phyloP scores from a whole-genome alignment of 2,888 invertebrate species.

The Pollenia amentaria region DNA sequence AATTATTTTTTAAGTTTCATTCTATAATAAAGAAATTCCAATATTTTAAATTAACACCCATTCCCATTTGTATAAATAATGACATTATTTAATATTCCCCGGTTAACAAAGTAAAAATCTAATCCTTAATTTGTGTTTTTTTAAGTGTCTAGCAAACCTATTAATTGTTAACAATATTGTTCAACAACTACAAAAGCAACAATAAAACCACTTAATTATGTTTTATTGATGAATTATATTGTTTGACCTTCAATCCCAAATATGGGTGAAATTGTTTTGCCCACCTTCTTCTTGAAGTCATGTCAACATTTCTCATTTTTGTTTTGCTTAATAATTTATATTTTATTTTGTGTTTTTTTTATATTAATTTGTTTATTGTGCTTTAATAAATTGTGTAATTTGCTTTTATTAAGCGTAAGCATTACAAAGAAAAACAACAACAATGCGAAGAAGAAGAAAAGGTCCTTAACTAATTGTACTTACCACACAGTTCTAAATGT shows the following conservation, averaged over 20 bases:
- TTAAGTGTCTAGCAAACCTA: neutral
- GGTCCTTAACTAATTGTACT: conserved; percentile 17
- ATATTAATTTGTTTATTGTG: neutral
- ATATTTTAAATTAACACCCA: conserved; percentile 1
- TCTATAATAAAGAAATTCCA: neutral
- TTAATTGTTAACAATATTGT: neutral
- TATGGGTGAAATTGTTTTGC: neutral
- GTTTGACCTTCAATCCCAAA: neutral
- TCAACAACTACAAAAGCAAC: neutral
- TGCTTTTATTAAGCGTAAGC: conserved; percentile 33
- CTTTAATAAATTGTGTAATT: conserved; percentile 45
- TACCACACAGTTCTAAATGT: neutral
- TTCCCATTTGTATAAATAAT: neutral
- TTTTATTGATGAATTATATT: conserved; percentile 16
- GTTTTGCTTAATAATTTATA: neutral
- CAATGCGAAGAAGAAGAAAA: neutral
- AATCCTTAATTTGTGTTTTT: too few species aligned
- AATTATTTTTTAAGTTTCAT: neutral
- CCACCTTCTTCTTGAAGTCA: neutral
- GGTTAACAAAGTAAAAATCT: neutral
- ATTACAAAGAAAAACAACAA: too few species aligned
- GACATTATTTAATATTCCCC: neutral
- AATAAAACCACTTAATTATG: conserved; percentile 22
- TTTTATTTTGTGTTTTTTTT: neutral
- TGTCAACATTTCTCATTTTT: too few species aligned